Percentiles rank a stretch among this genome's conserved stretches.
Evolutionary conservation across 2,888 invertebrate genomes (phyloP).

Genomic region (Cordilura impudica): DNA sequence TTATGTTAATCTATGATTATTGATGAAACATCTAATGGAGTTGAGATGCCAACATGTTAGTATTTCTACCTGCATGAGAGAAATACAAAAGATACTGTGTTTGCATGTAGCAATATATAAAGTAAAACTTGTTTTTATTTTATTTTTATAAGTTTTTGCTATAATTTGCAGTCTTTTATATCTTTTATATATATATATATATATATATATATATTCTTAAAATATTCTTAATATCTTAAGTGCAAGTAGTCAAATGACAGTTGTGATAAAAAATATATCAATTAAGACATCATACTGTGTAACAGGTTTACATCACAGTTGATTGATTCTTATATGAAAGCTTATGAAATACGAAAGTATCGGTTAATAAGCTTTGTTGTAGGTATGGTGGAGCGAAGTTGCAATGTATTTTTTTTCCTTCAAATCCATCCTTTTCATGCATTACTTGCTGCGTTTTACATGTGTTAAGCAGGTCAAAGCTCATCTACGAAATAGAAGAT

Average conservation of each 20-base stretch:
- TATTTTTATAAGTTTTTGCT: neutral
- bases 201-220: too few species aligned
- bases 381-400: too few species aligned
- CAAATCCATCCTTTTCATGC: too few species aligned
- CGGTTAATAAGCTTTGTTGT: neutral
- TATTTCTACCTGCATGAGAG: slow-evolving; percentile 7
- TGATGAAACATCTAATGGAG: slow-evolving; percentile 34
- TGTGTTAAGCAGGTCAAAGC: too few species aligned
- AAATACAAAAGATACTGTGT: neutral
- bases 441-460: too few species aligned
- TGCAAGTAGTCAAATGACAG: slow-evolving; percentile 45
- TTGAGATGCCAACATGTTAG: slow-evolving; percentile 20
- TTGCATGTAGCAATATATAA: neutral
- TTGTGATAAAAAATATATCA: slow-evolving; percentile 41
- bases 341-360: neutral
- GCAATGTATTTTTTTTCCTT: too few species aligned
- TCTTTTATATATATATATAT: too few species aligned
- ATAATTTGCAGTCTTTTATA: slow-evolving; percentile 22
- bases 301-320: neutral
- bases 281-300: slow-evolving; percentile 14
- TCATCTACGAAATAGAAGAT: too few species aligned
- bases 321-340: neutral
- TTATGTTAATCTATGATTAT: slow-evolving; percentile 31
- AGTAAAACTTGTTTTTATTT: neutral
- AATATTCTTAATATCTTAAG: slow-evolving; percentile 49